phyloP scores from a whole-genome alignment of 2,797 vertebrate genomes.

The Nasua narica region DNA sequence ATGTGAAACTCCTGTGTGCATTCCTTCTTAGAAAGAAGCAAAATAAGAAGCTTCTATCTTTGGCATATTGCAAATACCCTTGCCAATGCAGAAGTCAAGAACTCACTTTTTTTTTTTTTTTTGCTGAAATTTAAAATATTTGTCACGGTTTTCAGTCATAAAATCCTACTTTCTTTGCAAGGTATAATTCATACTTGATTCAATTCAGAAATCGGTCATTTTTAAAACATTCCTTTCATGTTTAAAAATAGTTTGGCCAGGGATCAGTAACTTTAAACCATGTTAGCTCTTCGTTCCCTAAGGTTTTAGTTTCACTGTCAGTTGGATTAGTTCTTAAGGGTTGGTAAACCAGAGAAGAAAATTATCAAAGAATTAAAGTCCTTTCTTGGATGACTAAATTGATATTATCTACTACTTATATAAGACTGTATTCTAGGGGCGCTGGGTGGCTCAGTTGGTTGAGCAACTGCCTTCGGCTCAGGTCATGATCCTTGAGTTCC shows the following conservation, averaged over 20 bases:
- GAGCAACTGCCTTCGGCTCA: too few relatives aligned
- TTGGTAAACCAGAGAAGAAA: not conserved
- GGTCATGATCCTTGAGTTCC: too few relatives aligned
- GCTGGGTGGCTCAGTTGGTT: too few relatives aligned
- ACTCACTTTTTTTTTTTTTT: not conserved
- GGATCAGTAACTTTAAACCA: not conserved
- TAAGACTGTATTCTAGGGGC: too few relatives aligned
- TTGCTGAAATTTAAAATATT: not conserved
- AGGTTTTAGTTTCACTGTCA: not conserved
- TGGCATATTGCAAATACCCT: not conserved
- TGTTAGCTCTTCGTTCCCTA: not conserved
- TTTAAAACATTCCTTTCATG: not conserved
- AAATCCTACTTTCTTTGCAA: not conserved
- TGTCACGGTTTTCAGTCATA: not conserved
- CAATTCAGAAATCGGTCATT: not conserved
- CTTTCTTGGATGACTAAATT: not conserved
- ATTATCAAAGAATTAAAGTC: not conserved
- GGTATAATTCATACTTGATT: not conserved
- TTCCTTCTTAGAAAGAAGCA: not conserved
- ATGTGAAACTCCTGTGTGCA: not conserved
- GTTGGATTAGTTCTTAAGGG: not conserved
- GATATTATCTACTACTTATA: not conserved
- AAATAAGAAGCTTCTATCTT: not conserved
- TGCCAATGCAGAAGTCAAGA: not conserved
- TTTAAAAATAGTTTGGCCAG: not conserved